Evolutionary conservation across 2,888 invertebrate species (phyloP).

Genomic region (Ornithoptera alexandrae): DNA sequence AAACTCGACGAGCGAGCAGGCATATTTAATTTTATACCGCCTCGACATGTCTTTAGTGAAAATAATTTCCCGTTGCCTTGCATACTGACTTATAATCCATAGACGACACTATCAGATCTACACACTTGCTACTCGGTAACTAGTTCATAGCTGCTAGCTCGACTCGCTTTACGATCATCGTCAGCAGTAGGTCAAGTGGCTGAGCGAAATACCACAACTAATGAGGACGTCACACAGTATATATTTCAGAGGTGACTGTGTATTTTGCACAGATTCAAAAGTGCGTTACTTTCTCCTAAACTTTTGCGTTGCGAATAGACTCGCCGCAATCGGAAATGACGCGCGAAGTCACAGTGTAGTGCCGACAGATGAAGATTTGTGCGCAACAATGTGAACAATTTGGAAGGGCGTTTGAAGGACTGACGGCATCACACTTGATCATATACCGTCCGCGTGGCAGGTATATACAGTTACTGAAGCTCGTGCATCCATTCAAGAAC

Average conservation of each 20-base stretch:
- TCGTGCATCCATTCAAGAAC: background rate
- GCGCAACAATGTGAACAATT: slow-evolving; percentile 8
- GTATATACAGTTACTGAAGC: background rate
- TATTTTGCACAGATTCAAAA: background rate
- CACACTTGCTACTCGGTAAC: too few relatives aligned
- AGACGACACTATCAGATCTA: too few relatives aligned
- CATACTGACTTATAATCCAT: too few relatives aligned
- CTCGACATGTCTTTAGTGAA: too few relatives aligned
- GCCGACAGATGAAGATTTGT: slow-evolving; percentile 9
- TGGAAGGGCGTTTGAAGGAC: slow-evolving; percentile 22
- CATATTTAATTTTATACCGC: too few relatives aligned
- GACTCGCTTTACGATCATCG: too few relatives aligned
- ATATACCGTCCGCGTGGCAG: background rate
- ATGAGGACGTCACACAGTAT: background rate
- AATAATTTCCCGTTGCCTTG: too few relatives aligned
- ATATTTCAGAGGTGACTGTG: background rate
- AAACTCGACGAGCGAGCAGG: too few relatives aligned
- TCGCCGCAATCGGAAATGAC: slow-evolving; percentile 6
- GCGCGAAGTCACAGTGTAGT: background rate
- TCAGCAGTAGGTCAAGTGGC: too few relatives aligned
- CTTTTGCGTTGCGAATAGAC: slow-evolving; percentile 11
- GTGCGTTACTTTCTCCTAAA: slow-evolving; percentile 7
- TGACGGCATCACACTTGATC: background rate
- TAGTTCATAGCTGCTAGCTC: too few relatives aligned
- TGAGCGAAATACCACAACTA: background rate